These are phyloP conservation scores for Pyrrhosoma nymphula DNA, from an alignment of 2,888 invertebrate genomes.

Conservation along the genomic window DNA sequence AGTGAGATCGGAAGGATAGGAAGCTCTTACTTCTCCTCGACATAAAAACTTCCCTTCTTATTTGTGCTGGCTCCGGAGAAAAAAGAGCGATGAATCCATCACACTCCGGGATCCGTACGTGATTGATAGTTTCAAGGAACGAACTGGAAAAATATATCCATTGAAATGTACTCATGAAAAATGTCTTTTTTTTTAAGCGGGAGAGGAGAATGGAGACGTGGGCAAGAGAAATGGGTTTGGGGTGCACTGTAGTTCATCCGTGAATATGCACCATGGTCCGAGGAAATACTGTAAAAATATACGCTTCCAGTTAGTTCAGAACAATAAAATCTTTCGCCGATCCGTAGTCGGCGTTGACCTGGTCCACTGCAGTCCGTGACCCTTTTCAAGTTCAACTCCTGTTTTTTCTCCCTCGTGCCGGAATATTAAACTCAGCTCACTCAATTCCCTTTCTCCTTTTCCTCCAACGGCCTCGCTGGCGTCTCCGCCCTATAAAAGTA, in stretches of 20 bases:
- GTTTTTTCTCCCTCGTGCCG: not conserved
- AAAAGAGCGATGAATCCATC: not conserved
- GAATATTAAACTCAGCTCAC: not conserved
- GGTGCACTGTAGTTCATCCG: too few relatives aligned
- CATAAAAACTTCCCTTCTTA: not conserved
- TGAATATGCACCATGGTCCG: too few relatives aligned
- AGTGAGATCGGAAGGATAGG: not conserved
- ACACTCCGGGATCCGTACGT: not conserved
- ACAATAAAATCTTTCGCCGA: not conserved
- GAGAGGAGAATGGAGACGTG: too few relatives aligned
- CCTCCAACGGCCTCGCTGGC: not conserved
- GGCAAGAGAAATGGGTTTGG: too few relatives aligned
- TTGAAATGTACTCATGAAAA: not conserved
- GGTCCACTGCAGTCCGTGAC: not conserved
- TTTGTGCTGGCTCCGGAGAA: not conserved
- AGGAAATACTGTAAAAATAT: too few relatives aligned
- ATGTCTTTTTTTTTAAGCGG: not conserved
- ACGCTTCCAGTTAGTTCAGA: too few relatives aligned
- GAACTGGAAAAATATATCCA: not conserved
- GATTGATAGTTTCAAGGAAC: not conserved
- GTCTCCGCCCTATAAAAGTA: not conserved
- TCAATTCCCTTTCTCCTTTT: not conserved
- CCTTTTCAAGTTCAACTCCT: constrained; percentile 4
- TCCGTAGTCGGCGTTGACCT: too few relatives aligned
- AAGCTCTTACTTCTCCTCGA: not conserved